Base-by-base conservation (phyloP, 2,888 invertebrate genomes). In the Brenthis hecate region DNA sequence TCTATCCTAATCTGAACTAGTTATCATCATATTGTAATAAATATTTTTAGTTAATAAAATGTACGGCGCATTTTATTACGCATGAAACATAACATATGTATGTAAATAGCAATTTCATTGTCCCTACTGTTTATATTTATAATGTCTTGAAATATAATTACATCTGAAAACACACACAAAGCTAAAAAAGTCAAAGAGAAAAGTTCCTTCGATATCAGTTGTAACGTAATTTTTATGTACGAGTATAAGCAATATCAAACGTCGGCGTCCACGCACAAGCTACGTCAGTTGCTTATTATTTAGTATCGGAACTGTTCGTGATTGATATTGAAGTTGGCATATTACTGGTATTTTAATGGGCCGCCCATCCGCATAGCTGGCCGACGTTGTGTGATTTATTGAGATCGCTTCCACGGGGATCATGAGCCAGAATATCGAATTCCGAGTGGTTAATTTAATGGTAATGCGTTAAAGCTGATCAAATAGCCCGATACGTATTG, bases 321-420 rank as follows among this genome's bases (percentile, higher is more conserved):
- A 83, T 82, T 85, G 85, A 82, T 85, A 85, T 84, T 79, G 78
- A 81, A 86, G 81, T 88, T 89, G 88, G 88, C 85, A 87, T 81
- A 85, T 84, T 84, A 84, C 83, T 84, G 87, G 88, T 73, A 91
- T 90, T 87, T 89, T 86, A 88, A 91, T 89, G 82, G 87, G 82
- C 72, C 70, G 74, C 76, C 80, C 85, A 89, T 91, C 86, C 85
- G 85, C 89, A 91, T 91, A 86, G 83, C 87, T 85, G 78, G 75
- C 75, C 76, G 79, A 80, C 80, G 81, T 85, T 91, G 89, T 91
- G 89, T 88, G 87, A 89, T 87, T 86, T 84, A 91, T 89, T 73
- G 80, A 72, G 74, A 78, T 80, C 82, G 78, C 78, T 80, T 82
- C 81, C 84, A 83, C 80, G 79, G 81, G 81, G 80, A 78, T 78